These are phyloP conservation scores for Capreolus pygargus DNA, from an alignment of 2,113 vertebrate species.

Conservation along the genomic window DNA sequence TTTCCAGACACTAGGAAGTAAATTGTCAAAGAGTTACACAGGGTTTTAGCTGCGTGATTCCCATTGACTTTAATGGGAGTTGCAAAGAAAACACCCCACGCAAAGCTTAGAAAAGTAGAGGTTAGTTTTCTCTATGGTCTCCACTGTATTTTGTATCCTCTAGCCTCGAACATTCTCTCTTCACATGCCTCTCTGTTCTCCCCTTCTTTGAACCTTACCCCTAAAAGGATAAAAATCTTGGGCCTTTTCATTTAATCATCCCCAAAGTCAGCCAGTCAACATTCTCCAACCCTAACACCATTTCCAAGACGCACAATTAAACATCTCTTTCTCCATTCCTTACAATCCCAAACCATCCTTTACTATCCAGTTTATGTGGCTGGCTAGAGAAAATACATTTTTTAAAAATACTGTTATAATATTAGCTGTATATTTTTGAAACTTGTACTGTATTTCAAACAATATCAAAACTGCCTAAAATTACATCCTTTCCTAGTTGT, in stretches of 20 bases:
- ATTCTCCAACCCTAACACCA: background rate
- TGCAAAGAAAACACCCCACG: slow-evolving; percentile 59
- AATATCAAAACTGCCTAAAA: background rate
- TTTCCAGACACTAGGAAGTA: slow-evolving; percentile 74
- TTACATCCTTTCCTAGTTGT: background rate
- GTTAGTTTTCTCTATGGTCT: slow-evolving; percentile 55
- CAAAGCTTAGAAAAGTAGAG: slow-evolving; percentile 65
- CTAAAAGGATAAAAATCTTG: slow-evolving; percentile 20
- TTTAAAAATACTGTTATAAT: background rate
- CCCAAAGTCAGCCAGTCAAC: background rate
- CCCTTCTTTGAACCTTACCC: background rate
- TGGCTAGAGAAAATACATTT: background rate
- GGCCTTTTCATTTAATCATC: slow-evolving; percentile 9
- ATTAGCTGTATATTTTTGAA: background rate
- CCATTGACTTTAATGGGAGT: slow-evolving; percentile 70
- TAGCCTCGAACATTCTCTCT: background rate
- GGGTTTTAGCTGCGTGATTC: slow-evolving; percentile 55
- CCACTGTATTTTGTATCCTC: slow-evolving; percentile 31
- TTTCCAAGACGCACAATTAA: slow-evolving; percentile 10
- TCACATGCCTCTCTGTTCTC: slow-evolving; percentile 15
- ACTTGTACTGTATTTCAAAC: background rate
- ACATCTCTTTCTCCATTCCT: background rate
- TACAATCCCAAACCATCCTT: background rate
- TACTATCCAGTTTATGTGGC: background rate
- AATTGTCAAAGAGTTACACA: slow-evolving; percentile 74